phyloP scores from a whole-genome alignment of 2,797 vertebrate species.

The Alcedo quadribrachys region DNA sequence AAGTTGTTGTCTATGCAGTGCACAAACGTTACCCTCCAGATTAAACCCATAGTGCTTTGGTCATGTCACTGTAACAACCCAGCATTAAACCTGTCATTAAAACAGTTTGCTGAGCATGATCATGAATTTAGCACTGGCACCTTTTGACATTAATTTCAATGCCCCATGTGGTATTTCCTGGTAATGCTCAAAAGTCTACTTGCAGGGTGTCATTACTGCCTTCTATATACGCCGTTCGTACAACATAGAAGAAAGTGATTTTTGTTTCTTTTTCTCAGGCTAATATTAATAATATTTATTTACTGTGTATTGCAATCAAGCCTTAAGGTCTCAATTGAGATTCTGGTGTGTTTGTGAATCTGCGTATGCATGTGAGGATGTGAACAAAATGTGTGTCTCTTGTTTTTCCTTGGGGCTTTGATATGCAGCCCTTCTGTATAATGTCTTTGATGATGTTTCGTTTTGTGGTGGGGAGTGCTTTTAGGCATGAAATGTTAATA shows the following conservation, averaged over 20 bases:
- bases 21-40: conserved; percentile 44
- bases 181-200: conserved; percentile 8
- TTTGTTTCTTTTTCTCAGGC: background rate
- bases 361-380: background rate
- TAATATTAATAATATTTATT: conserved; percentile 46
- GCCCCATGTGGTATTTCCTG: conserved; percentile 16
- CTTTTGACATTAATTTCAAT: conserved; percentile 67
- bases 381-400: background rate
- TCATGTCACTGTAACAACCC: conserved; percentile 59
- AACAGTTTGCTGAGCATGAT: conserved; percentile 54
- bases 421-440: background rate
- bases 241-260: background rate
- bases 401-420: conserved; percentile 9
- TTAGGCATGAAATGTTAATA: conserved; percentile 50
- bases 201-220: conserved; percentile 28
- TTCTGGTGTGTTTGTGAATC: conserved; percentile 10
- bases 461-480: conserved; percentile 21
- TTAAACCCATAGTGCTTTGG: conserved; percentile 45
- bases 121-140: conserved; percentile 46
- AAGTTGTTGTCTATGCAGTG: conserved; percentile 10
- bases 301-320: background rate
- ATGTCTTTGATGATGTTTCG: conserved; percentile 32
- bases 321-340: conserved; percentile 26
- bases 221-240: background rate
- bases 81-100: conserved; percentile 73